phyloP scores from a whole-genome alignment of 2,888 invertebrate genomes.

The Tyria jacobaeae region DNA sequence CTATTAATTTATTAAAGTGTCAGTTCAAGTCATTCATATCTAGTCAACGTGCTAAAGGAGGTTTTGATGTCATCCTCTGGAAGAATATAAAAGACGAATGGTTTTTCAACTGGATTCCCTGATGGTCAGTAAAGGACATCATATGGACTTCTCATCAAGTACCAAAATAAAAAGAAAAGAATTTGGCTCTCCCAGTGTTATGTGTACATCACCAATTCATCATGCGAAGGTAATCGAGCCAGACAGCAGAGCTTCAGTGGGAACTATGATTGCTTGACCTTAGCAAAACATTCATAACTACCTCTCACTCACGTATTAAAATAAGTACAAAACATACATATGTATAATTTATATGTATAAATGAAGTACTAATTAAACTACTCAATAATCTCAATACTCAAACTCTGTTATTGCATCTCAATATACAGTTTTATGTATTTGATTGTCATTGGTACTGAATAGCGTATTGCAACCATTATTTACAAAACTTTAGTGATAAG shows the following conservation, averaged over 20 bases:
- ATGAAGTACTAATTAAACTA: not conserved
- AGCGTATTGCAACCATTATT: slow-evolving; percentile 55
- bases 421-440: slow-evolving; percentile 8
- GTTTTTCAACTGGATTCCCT: too few species aligned
- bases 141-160: not conserved
- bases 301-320: too few species aligned
- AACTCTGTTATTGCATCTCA: not conserved
- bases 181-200: too few species aligned
- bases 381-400: not conserved
- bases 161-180: not conserved
- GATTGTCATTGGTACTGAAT: slow-evolving; percentile 35
- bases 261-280: not conserved
- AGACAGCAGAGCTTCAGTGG: not conserved
- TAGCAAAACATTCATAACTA: too few species aligned
- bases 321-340: too few species aligned
- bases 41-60: too few species aligned
- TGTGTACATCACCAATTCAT: too few species aligned
- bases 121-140: not conserved
- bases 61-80: too few species aligned
- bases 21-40: too few species aligned
- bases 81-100: too few species aligned
- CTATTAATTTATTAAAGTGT: slow-evolving; percentile 22
- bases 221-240: too few species aligned
- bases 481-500: slow-evolving; percentile 74
- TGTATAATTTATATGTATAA: too few species aligned